Evolutionary conservation across 2,113 vertebrate species (phyloP), one percentile per base, ranked within the genome.

Genomic region (Eubucco bourcierii): DNA sequence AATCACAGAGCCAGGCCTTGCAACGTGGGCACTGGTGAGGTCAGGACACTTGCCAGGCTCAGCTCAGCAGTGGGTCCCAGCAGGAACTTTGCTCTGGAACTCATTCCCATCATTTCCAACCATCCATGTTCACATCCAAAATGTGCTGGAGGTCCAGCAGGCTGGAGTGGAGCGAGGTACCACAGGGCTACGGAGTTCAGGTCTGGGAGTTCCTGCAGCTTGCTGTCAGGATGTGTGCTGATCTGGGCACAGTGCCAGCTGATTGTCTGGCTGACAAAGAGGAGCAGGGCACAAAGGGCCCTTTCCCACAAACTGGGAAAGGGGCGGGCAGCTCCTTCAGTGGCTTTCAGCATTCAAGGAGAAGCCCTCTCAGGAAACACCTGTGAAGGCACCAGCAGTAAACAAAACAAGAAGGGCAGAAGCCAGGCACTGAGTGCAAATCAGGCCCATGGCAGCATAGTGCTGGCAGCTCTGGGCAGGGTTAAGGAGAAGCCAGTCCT

Each of bases 321-420:
- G 64, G 74, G 65, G 67, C n/a, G 59, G 52, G 60, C 4, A 0
- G 47, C 85, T 90, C 13, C 87, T 74, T 73, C 7, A 3, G 17
- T 9, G 29, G 46, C 75, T 56, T 56, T 46, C 2, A 5, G 15
- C 3, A 0, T 17, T 23, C 0, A 1, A 65, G 91, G 88, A 87
- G 67, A 70, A 96, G 65, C 58, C 61, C 39, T 84, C 55, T 74
- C 80, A 50, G 85, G 90, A 96, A 94, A 58, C 93, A 79, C 37
- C 94, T 96, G 90, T 46, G 44, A 37, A 73, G 68, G 55, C 72
- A 53, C 28, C 37, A 58, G 1, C 4, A 5, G 52, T 18, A 23
- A 77, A 44, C 39, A 78, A 64, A 87, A 67, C 61, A 56, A 58
- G 59, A 52, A 73, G 34, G 56, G 78, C 70, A 73, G 46, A 41